phyloP scores from a whole-genome alignment of 2,888 invertebrate genomes.

The Drosophila mettleri region DNA sequence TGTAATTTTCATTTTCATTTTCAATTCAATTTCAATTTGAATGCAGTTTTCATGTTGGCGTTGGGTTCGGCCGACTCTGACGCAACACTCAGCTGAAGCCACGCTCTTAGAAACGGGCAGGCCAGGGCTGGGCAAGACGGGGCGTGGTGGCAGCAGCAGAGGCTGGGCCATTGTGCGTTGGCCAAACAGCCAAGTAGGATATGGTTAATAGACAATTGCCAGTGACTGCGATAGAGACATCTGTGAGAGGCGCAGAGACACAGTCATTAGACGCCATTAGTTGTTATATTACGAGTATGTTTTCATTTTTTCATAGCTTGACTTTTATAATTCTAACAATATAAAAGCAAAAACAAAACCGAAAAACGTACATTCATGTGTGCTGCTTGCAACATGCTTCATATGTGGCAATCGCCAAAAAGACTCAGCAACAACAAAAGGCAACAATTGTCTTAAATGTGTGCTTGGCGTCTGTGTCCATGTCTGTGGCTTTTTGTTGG shows the following conservation, averaged over 20 bases:
- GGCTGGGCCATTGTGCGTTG: conserved; percentile 69
- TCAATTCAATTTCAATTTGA: conserved; percentile 62
- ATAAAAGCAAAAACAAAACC: conserved; percentile 26
- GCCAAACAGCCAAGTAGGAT: conserved; percentile 43
- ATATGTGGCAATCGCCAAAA: conserved; percentile 64
- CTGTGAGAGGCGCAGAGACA: conserved; percentile 36
- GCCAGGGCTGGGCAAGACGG: conserved; percentile 8
- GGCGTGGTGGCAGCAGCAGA: conserved; percentile 21
- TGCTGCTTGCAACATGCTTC: conserved; percentile 64
- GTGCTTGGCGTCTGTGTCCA: conserved; percentile 51
- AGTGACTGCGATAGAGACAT: conserved; percentile 51
- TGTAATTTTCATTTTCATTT: conserved; percentile 56
- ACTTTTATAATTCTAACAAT: conserved; percentile 50
- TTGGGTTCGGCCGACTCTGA: conserved; percentile 68
- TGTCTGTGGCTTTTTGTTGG: conserved; percentile 61
- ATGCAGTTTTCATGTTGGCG: conserved; percentile 71
- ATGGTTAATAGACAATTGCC: conserved; percentile 68
- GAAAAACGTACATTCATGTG: conserved; percentile 28
- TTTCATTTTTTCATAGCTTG: conserved; percentile 25
- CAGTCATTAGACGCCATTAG: conserved; percentile 46
- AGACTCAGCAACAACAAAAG: conserved; percentile 30
- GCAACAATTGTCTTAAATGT: conserved; percentile 66
- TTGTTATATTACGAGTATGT: conserved; percentile 45
- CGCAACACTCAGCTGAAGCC: conserved; percentile 42
- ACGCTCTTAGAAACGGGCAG: conserved; percentile 20